phyloP scores from a whole-genome alignment of 2,797 vertebrate genomes.

The Sylvilagus floridanus region DNA sequence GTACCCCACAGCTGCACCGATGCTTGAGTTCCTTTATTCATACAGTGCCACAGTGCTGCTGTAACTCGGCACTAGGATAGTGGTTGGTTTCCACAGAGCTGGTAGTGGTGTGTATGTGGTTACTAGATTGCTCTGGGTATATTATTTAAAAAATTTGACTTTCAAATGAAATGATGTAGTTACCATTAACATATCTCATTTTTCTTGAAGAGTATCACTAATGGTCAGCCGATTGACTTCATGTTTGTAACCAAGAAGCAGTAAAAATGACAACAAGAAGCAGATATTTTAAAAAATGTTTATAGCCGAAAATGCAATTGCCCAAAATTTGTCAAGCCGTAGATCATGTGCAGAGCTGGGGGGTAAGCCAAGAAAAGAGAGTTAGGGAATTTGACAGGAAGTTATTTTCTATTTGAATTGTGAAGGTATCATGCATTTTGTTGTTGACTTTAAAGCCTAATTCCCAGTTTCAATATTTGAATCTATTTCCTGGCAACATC shows the following conservation, averaged over 20 bases:
- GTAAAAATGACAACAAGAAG: conserved; percentile 42
- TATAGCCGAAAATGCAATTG: neutral
- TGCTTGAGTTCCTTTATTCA: neutral
- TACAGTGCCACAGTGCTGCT: no score
- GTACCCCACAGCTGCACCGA: accelerated
- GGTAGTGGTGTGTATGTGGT: neutral
- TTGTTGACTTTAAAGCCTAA: conserved; percentile 48
- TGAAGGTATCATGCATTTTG: conserved; percentile 18
- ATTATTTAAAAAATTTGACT: neutral
- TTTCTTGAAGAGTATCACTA: conserved; percentile 7
- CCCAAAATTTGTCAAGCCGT: neutral
- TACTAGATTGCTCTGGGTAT: neutral
- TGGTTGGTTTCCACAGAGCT: neutral
- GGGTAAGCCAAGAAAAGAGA: conserved; percentile 41
- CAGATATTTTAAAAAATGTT: neutral
- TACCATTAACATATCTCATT: neutral
- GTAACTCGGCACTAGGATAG: neutral
- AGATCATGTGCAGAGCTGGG: neutral
- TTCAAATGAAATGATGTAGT: neutral
- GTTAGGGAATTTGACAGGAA: conserved; percentile 19
- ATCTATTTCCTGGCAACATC: conserved; percentile 2
- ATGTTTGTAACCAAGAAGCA: neutral
- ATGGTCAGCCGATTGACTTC: neutral
- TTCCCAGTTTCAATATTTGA: conserved; percentile 29
- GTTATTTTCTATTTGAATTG: conserved; percentile 37